These are phyloP conservation scores for Acholoe squamosa DNA, from an alignment of 2,888 invertebrate species.

Conservation along the genomic window DNA sequence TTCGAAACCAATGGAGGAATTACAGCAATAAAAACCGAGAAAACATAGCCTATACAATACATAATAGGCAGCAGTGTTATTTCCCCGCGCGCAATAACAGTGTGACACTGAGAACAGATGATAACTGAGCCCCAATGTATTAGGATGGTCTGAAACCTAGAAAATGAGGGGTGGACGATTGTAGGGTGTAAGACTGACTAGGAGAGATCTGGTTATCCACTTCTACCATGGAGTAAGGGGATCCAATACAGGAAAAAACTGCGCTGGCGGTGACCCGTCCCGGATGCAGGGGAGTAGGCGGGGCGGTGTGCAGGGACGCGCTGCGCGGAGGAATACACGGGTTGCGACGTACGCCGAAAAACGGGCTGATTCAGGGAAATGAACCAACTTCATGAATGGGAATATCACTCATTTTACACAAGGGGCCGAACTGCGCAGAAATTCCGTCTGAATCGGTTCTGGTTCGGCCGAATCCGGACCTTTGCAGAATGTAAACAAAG, in stretches of 20 bases:
- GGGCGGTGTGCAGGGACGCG: background rate
- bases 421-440: background rate
- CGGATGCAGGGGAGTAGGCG: conserved; percentile 18
- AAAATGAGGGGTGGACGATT: no score
- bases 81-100: background rate
- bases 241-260: background rate
- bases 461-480: background rate
- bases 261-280: background rate
- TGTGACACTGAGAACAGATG: background rate
- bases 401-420: background rate
- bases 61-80: background rate
- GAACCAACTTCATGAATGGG: conserved; percentile 23
- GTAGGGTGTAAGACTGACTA: no score
- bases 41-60: background rate
- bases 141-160: no score
- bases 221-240: background rate
- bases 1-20: background rate
- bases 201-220: background rate
- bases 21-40: conserved; percentile 25
- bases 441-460: background rate
- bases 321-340: conserved; percentile 20
- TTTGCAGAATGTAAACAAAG: conserved; percentile 24
- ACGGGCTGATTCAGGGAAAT: background rate
- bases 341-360: background rate
- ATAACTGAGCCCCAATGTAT: background rate